phyloP scores from a whole-genome alignment of 1,140 invertebrate species.

The Galendromus occidentalis region DNA sequence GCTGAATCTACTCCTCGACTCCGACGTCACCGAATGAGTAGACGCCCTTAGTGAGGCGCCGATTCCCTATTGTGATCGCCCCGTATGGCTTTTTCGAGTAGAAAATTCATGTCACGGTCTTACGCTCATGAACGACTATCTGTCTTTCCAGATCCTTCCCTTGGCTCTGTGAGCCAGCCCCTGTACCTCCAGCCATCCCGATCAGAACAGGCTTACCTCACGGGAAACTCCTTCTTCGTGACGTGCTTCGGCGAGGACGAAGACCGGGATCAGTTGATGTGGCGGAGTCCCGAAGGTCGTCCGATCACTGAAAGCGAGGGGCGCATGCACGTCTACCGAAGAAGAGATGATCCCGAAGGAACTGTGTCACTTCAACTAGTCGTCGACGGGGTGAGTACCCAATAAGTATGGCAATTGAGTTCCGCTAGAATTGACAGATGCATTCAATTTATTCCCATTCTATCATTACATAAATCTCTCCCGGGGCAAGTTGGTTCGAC shows the following conservation, averaged over 20 bases:
- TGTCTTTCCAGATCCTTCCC: not conserved
- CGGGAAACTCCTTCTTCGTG: slow-evolving; percentile 9
- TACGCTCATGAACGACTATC: no score
- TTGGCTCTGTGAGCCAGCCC: not conserved
- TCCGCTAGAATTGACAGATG: no score
- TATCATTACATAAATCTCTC: no score
- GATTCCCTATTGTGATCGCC: no score
- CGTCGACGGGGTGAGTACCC: not conserved
- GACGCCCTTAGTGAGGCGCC: no score
- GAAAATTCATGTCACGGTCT: no score
- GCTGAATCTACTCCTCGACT: no score
- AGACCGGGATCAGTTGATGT: not conserved
- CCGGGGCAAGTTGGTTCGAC: no score
- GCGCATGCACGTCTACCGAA: slow-evolving; percentile 7
- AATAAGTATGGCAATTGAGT: no score
- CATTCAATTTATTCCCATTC: no score
- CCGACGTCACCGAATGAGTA: no score
- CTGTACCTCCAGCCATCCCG: slow-evolving; percentile 10
- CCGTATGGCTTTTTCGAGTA: no score
- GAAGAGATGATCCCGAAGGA: slow-evolving; percentile 9
- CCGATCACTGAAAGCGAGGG: slow-evolving; percentile 7
- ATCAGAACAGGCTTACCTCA: slow-evolving; percentile 4
- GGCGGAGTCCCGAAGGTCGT: not conserved
- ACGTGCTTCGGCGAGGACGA: not conserved
- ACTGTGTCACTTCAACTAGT: not conserved